Conservation (phyloP, 2,888 invertebrate species). For the Drosophila lacicola region DNA sequence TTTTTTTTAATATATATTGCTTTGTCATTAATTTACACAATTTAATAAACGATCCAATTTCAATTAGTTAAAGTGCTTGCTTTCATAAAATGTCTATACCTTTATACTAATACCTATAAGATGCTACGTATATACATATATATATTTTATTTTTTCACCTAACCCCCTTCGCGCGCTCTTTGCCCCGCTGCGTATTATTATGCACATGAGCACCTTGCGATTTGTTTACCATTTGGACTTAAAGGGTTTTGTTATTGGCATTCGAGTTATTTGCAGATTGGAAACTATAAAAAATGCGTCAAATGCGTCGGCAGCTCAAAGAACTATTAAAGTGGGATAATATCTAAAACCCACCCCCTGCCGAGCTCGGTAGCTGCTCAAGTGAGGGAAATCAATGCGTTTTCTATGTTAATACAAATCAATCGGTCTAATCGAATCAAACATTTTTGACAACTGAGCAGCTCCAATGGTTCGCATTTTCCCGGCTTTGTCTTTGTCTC, state of each 20-base stretch:
- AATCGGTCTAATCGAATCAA: constrained; percentile 80
- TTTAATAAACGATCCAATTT: too few relatives aligned
- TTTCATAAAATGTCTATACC: too few relatives aligned
- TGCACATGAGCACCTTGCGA: neutral
- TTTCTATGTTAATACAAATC: constrained; percentile 77
- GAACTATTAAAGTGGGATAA: constrained; percentile 5
- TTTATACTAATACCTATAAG: too few relatives aligned
- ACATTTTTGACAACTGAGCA: constrained; percentile 71
- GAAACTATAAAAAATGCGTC: constrained; percentile 1
- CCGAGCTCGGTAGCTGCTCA: constrained; percentile 32
- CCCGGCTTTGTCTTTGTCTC: constrained; percentile 30
- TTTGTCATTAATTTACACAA: too few relatives aligned
- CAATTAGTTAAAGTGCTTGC: too few relatives aligned
- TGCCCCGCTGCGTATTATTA: too few relatives aligned
- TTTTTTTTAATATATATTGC: too few relatives aligned
- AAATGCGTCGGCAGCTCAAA: neutral
- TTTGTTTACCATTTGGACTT: constrained; percentile 2
- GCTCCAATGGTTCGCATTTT: constrained; percentile 56
- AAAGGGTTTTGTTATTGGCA: constrained; percentile 5
- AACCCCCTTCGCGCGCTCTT: too few relatives aligned
- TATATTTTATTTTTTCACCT: too few relatives aligned
- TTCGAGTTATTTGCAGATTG: constrained; percentile 22
- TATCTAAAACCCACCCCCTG: neutral
- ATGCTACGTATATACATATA: too few relatives aligned
- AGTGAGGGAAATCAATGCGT: constrained; percentile 68